Percentiles rank a stretch among this genome's conserved stretches.
Evolutionary conservation across 2,888 invertebrate species (phyloP).

Genomic region (Thymelicus lineola): DNA sequence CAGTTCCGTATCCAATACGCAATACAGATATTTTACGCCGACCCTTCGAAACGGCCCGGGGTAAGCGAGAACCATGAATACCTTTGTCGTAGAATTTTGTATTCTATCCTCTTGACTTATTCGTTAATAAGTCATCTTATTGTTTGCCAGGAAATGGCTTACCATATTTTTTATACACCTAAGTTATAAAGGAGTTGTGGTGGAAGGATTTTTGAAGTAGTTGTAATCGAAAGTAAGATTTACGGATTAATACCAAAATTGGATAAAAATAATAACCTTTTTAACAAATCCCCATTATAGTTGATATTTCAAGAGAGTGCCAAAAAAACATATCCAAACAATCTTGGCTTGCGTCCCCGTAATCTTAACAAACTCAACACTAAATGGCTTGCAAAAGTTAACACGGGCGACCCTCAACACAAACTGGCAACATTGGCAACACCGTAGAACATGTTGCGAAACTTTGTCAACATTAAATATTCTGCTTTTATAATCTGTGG

Average conservation of each 20-base stretch:
- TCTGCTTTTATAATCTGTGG: constrained; percentile 31
- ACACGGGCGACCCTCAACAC: background rate
- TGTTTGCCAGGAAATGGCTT: too few species aligned
- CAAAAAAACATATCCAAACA: constrained; percentile 33
- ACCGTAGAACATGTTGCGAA: constrained; percentile 12
- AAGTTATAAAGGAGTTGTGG: too few species aligned
- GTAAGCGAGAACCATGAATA: constrained; percentile 23
- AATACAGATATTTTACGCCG: constrained; percentile 65
- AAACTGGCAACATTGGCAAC: constrained; percentile 3
- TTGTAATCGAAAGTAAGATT: too few species aligned
- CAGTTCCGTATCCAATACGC: constrained; percentile 75
- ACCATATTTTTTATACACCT: too few species aligned
- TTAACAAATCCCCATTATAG: too few species aligned
- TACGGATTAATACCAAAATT: too few species aligned
- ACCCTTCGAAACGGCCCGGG: constrained; percentile 55
- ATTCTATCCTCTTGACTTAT: background rate
- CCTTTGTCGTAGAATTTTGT: constrained; percentile 3
- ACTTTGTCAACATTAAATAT: constrained; percentile 31
- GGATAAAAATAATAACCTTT: too few species aligned
- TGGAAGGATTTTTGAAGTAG: too few species aligned
- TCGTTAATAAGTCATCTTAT: background rate
- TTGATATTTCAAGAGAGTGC: background rate
- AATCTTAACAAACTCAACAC: constrained; percentile 32
- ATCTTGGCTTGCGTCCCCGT: constrained; percentile 17
- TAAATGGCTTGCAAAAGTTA: constrained; percentile 26